phyloP scores from a whole-genome alignment of 1,140 invertebrate species.

The Hyles euphorbiae region DNA sequence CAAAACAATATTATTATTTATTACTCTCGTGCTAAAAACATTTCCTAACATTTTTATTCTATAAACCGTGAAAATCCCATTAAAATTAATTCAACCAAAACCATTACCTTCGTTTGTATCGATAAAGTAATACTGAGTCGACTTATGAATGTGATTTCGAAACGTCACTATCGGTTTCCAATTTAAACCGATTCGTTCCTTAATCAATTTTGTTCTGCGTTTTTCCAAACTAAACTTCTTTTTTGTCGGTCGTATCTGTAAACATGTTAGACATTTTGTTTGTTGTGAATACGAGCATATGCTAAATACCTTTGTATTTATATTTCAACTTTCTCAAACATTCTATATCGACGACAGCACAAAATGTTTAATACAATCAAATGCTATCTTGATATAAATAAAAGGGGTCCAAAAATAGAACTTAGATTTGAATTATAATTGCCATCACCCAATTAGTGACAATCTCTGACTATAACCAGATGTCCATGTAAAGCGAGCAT shows the following conservation, averaged over 20 bases:
- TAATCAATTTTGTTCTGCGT: slow-evolving; percentile 69
- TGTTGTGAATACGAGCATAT: slow-evolving; percentile 35
- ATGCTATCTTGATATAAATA: too few species aligned
- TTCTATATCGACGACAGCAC: too few species aligned
- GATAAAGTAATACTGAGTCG: slow-evolving; percentile 69
- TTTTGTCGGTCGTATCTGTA: slow-evolving; percentile 51
- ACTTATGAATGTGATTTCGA: slow-evolving; percentile 74
- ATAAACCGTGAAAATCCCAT: slow-evolving; percentile 71
- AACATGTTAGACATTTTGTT: slow-evolving; percentile 41
- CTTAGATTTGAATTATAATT: too few species aligned
- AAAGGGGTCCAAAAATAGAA: too few species aligned
- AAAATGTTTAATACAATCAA: too few species aligned
- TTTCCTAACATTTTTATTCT: slow-evolving; percentile 71
- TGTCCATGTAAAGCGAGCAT: slow-evolving; percentile 65
- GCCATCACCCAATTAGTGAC: too few species aligned
- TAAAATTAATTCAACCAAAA: slow-evolving; percentile 74
- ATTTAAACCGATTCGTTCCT: slow-evolving; percentile 75
- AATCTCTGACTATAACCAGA: slow-evolving; percentile 13
- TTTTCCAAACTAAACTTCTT: slow-evolving; percentile 55
- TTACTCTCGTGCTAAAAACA: slow-evolving; percentile 55
- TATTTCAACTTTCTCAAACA: too few species aligned
- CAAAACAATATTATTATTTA: slow-evolving; percentile 49
- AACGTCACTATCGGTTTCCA: slow-evolving; percentile 74
- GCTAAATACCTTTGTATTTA: neutral
- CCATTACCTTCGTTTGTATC: slow-evolving; percentile 69